These are phyloP conservation scores for Hermaeophaga mercurialis DNA, from an alignment of 2,888 invertebrate species.

Conservation along the genomic window DNA sequence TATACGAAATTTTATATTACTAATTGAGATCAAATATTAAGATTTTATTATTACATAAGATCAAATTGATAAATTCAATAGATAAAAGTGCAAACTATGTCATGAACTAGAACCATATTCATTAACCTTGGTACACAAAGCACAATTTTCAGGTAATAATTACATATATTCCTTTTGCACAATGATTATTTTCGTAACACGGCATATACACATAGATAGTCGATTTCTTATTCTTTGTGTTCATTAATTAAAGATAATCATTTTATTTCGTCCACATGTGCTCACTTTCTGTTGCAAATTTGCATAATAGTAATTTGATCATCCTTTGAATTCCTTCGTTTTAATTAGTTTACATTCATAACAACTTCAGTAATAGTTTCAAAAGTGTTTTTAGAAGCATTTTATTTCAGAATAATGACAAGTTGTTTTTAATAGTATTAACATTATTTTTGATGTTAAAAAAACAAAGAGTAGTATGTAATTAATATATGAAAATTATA, in stretches of 20 bases:
- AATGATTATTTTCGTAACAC: conserved; percentile 20
- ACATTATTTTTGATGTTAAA: too few relatives aligned
- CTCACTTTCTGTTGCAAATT: conserved; percentile 10
- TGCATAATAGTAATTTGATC: conserved; percentile 12
- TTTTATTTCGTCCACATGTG: background rate
- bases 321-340: conserved; percentile 7
- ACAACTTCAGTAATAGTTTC: too few relatives aligned
- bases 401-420: too few relatives aligned
- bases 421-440: too few relatives aligned
- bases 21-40: conserved; percentile 10
- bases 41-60: conserved; percentile 1
- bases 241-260: conserved; percentile 18
- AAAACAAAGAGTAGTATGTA: too few relatives aligned
- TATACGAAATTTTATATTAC: too few relatives aligned
- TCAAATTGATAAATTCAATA: conserved; percentile 19
- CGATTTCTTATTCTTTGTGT: conserved; percentile 19
- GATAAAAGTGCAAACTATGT: conserved; percentile 23
- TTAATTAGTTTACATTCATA: background rate
- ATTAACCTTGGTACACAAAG: conserved; percentile 26
- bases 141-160: conserved; percentile 14
- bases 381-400: too few relatives aligned
- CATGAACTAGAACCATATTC: conserved; percentile 28
- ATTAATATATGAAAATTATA: too few relatives aligned
- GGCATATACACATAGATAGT: background rate
- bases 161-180: conserved; percentile 10